Evolutionary conservation across 2,888 invertebrate genomes (phyloP), one percentile per base, ranked within the genome.

Genomic region (Acheta domesticus): DNA sequence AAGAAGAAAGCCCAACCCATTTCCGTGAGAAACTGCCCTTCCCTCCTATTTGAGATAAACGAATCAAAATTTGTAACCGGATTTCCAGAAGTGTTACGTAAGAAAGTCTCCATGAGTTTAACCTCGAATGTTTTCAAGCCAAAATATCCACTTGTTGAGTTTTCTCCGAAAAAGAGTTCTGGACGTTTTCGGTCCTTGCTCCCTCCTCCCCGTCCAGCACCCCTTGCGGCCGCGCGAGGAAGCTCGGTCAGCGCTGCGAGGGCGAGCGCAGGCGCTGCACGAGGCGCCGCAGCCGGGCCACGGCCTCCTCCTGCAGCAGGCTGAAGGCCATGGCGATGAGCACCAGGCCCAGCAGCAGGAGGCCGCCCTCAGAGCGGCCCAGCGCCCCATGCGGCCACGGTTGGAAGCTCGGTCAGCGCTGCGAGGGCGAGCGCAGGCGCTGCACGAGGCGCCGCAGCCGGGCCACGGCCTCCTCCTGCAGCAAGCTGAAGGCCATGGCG

Each of bases 241-340:
- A 49, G 79, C 21, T 82, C 82, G 75, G 5, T 83, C 0, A 80
- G 36, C 23, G 74, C 49, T 20, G 48, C 79, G 16, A 62, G 21
- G 36, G 79, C 79, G 36, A 49, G 14, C 48, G 73, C 16, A 76
- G 93, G 93, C 85, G 93, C 87, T 83, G 92, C 91, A 83, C 91
- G 91, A 87, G 93, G 93, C 84, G 76, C 48, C 76, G 76, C 8
- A 36, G 48, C 11, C 76, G 48, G 14, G 91, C 89, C 81, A 93
- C 90, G 4, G 95, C 91, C 85, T 94, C 94, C 83, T 94, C 94
- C 85, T 95, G 95, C 80, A 95, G 90, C 81, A 95, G 89, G 86
- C 93, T 94, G 85, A 95, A 94, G 79, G 94, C 93, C 93, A 94
- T 95, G 14, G 95, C 94, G 84, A 95, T 93, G 80, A 95, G 88